Conservation (phyloP, 2,888 invertebrate genomes). For the Erannis defoliaria region DNA sequence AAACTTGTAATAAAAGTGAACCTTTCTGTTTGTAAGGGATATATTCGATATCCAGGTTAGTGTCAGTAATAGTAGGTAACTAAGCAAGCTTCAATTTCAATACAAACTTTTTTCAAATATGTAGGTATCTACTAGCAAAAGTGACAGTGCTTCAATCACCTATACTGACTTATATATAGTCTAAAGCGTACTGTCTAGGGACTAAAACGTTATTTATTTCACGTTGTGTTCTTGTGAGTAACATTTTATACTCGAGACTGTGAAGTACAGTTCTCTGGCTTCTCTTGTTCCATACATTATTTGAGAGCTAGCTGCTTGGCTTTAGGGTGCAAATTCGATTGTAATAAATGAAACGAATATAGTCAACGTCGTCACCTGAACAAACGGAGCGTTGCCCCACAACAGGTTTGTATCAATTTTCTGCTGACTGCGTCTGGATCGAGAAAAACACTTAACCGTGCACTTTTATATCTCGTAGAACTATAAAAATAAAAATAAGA, state of each 20-base stretch:
- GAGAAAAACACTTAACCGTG: constrained; percentile 75
- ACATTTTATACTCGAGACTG: constrained; percentile 74
- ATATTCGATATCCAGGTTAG: too few species aligned
- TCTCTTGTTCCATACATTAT: constrained; percentile 58
- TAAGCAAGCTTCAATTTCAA: too few species aligned
- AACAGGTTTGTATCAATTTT: constrained; percentile 85
- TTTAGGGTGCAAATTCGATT: constrained; percentile 56
- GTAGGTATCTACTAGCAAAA: not conserved
- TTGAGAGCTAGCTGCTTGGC: constrained; percentile 47
- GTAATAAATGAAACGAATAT: constrained; percentile 58
- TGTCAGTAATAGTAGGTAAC: too few species aligned
- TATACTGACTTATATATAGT: constrained; percentile 61
- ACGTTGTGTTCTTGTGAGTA: constrained; percentile 71
- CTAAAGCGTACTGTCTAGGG: constrained; percentile 54
- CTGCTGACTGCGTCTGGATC: constrained; percentile 80
- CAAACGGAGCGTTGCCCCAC: constrained; percentile 73
- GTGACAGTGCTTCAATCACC: constrained; percentile 5
- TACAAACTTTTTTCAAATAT: too few species aligned
- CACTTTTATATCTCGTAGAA: constrained; percentile 59
- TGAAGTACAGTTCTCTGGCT: constrained; percentile 75
- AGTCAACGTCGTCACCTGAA: constrained; percentile 77
- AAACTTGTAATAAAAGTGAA: too few species aligned
- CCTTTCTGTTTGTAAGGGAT: too few species aligned
- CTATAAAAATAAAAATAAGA: constrained; percentile 40
- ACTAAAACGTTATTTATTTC: constrained; percentile 61